A percentile compares a stretch with the other conserved stretches of the same genome.
Evolutionary conservation across 2,888 invertebrate genomes (phyloP).

Genomic region (Volucella bombylans): DNA sequence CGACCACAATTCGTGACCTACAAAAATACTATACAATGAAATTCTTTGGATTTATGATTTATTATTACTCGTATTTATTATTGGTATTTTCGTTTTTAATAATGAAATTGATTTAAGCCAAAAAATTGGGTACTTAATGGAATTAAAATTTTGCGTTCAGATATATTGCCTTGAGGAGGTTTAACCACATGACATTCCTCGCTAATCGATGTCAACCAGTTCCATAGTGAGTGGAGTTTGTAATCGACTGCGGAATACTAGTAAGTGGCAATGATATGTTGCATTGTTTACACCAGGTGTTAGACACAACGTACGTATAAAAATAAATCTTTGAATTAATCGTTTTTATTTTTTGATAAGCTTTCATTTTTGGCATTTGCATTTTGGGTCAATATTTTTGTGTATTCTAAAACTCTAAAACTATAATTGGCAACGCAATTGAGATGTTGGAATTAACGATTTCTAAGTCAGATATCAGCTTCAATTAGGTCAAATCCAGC

Average conservation of each 20-base stretch:
- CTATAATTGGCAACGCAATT: too few species aligned
- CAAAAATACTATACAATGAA: conserved; percentile 9
- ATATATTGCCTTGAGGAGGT: conserved; percentile 18
- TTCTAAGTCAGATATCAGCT: too few species aligned
- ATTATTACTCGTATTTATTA: background rate
- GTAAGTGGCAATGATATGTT: conserved; percentile 1
- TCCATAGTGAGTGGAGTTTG: background rate
- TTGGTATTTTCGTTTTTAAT: background rate
- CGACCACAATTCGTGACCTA: conserved; percentile 36
- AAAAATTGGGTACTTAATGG: conserved; percentile 31
- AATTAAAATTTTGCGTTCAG: conserved; percentile 8
- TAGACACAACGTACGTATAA: background rate
- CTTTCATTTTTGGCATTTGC: too few species aligned
- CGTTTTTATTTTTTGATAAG: too few species aligned
- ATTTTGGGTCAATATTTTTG: too few species aligned
- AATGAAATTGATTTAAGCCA: background rate
- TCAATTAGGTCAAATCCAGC: too few species aligned
- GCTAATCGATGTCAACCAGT: conserved; percentile 25
- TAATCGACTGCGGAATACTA: background rate
- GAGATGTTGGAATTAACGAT: too few species aligned
- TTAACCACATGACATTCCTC: conserved; percentile 7
- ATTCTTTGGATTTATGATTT: conserved; percentile 3
- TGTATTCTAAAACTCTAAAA: too few species aligned
- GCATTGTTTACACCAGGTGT: conserved; percentile 1
- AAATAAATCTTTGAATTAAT: too few species aligned